Conservation (phyloP, 1,140 invertebrate species). For the Eufriesea mexicana region DNA sequence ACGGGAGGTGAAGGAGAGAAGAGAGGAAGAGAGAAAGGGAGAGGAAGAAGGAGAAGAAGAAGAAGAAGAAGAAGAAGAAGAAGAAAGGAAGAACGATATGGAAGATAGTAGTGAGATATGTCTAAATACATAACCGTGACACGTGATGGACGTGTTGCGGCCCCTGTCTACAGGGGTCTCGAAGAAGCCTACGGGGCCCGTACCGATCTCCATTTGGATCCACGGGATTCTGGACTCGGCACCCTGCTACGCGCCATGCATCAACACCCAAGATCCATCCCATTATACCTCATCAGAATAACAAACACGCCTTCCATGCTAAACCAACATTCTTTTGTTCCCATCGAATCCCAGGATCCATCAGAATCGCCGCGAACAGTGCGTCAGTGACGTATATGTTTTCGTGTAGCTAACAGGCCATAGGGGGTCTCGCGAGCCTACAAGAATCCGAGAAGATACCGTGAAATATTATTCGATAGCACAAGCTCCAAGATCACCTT, state of each 20-base stretch:
- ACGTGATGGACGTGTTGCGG: slow-evolving; percentile 80
- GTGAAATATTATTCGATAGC: slow-evolving; percentile 57
- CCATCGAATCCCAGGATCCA: slow-evolving; percentile 76
- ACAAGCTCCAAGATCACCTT: slow-evolving; percentile 13
- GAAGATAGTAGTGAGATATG: slow-evolving; percentile 74
- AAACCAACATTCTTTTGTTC: slow-evolving; percentile 81
- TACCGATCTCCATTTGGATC: slow-evolving; percentile 49
- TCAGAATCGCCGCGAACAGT: slow-evolving; percentile 75
- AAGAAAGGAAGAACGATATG: slow-evolving; percentile 54
- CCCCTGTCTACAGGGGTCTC: slow-evolving; percentile 78
- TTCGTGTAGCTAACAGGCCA: slow-evolving; percentile 31
- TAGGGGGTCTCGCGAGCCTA: slow-evolving; percentile 17
- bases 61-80: slow-evolving; percentile 31
- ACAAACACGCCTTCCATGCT: slow-evolving; percentile 79
- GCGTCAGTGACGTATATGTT: slow-evolving; percentile 66
- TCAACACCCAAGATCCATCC: slow-evolving; percentile 81
- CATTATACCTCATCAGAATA: slow-evolving; percentile 81
- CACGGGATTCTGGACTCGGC: slow-evolving; percentile 65
- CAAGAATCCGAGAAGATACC: slow-evolving; percentile 49
- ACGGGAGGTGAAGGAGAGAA: not conserved
- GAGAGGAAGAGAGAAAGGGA: not conserved
- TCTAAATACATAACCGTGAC: slow-evolving; percentile 80
- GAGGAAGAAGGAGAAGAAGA: not conserved
- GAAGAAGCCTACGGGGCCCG: slow-evolving; percentile 57
- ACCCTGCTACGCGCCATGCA: slow-evolving; percentile 81